Percentiles rank a stretch among this genome's conserved stretches.
Conservation (phyloP, 2,888 invertebrate species). For the Rhimphoctona megacephalus region DNA sequence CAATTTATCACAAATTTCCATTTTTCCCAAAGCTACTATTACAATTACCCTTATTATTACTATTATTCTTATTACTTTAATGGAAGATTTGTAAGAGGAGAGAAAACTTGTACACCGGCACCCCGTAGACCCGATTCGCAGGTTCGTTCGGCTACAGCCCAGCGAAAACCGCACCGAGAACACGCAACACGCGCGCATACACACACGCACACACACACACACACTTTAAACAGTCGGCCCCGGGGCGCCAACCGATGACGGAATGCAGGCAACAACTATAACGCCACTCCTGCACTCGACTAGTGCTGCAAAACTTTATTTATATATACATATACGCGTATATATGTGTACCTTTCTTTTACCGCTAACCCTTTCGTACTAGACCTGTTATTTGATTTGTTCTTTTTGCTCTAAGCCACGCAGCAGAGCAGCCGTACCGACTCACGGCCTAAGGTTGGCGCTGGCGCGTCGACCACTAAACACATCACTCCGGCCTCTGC, state of each 20-base stretch:
- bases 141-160: slow-evolving; percentile 50
- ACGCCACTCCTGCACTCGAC: slow-evolving; percentile 69
- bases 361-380: slow-evolving; percentile 30
- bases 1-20: not conserved
- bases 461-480: slow-evolving; percentile 59
- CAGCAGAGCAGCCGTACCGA: slow-evolving; percentile 34
- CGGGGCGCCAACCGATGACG: slow-evolving; percentile 71
- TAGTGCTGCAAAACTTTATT: slow-evolving; percentile 39
- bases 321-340: not conserved
- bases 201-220: slow-evolving; percentile 29
- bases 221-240: slow-evolving; percentile 32
- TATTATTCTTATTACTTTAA: not conserved
- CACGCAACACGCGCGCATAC: slow-evolving; percentile 42
- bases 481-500: slow-evolving; percentile 34
- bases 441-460: slow-evolving; percentile 35
- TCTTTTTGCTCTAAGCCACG: slow-evolving; percentile 27
- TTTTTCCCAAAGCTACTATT: not conserved
- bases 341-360: slow-evolving; percentile 3
- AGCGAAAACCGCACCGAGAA: slow-evolving; percentile 53
- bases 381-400: slow-evolving; percentile 18
- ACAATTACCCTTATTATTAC: not conserved
- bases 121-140: slow-evolving; percentile 36
- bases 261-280: slow-evolving; percentile 66
- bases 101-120: slow-evolving; percentile 34
- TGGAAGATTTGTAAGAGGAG: slow-evolving; percentile 12